These are phyloP conservation scores for Oryzias javanicus DNA, from an alignment of 2,113 vertebrate species.

Conservation along the genomic window DNA sequence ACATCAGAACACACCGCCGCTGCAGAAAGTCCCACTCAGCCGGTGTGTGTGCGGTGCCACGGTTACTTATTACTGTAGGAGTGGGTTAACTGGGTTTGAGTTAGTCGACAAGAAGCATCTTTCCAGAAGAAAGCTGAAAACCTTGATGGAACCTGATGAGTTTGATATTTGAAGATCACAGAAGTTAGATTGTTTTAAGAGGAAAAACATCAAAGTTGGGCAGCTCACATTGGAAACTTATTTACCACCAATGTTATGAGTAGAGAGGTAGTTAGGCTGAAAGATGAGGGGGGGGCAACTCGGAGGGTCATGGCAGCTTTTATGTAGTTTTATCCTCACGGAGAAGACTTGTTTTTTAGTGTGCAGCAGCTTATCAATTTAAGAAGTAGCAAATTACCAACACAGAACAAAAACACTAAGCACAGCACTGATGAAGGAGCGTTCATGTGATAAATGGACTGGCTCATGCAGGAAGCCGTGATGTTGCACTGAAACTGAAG, in stretches of 20 bases:
- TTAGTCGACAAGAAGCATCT: slow-evolving; percentile 32
- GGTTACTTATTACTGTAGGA: slow-evolving; percentile 46
- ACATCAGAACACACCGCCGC: slow-evolving; percentile 31
- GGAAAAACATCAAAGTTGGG: slow-evolving; percentile 19
- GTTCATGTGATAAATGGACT: slow-evolving; percentile 8
- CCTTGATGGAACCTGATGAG: slow-evolving; percentile 32
- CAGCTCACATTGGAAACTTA: slow-evolving; percentile 56
- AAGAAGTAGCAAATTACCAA: slow-evolving; percentile 25
- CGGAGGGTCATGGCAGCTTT: slow-evolving; percentile 32
- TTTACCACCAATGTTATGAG: slow-evolving; percentile 20
- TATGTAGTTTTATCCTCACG: slow-evolving; percentile 28
- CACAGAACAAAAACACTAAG: slow-evolving; percentile 27
- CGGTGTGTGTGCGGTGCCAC: slow-evolving; percentile 31
- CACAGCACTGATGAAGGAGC: slow-evolving; percentile 17
- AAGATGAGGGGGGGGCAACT: slow-evolving; percentile 24
- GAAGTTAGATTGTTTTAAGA: slow-evolving; percentile 25
- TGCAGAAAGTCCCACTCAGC: slow-evolving; percentile 19
- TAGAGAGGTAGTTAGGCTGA: slow-evolving; percentile 27
- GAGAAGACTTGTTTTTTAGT: slow-evolving; percentile 15
- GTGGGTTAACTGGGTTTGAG: slow-evolving; percentile 36
- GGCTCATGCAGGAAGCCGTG: slow-evolving; percentile 55
- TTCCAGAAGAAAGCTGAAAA: neutral
- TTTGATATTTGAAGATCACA: slow-evolving; percentile 18
- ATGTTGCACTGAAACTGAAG: slow-evolving; percentile 6
- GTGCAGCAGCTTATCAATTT: slow-evolving; percentile 24